Conservation (phyloP, 2,888 invertebrate genomes). For the Suillia variegata region DNA sequence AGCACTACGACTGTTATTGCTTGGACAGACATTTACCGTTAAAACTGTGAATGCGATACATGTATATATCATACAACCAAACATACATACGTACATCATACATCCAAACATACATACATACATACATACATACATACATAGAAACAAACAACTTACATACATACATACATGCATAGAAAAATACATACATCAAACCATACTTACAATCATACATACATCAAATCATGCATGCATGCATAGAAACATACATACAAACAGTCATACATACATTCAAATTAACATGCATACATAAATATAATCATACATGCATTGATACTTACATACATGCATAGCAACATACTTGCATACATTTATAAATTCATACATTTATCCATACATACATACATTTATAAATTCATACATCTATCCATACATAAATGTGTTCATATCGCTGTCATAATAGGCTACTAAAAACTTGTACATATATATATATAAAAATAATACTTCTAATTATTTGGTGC, state of each 20-base stretch:
- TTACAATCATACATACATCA: conserved; percentile 26
- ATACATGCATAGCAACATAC: conserved; percentile 10
- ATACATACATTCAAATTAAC: not conserved
- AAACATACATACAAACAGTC: conserved; percentile 3
- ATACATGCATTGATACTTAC: not conserved
- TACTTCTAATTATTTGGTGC: no score
- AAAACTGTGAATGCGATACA: no score
- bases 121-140: not conserved
- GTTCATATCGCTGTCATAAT: conserved; percentile 1
- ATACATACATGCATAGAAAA: conserved; percentile 4
- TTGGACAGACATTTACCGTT: no score
- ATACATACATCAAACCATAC: conserved; percentile 43
- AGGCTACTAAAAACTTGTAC: no score
- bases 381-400: not conserved
- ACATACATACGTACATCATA: no score
- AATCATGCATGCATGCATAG: conserved; percentile 7
- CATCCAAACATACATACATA: not conserved
- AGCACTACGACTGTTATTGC: no score
- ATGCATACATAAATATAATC: conserved; percentile 7
- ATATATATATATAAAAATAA: no score
- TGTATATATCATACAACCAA: no score
- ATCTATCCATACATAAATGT: not conserved
- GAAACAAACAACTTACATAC: not conserved
- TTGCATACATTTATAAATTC: not conserved
- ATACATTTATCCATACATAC: conserved; percentile 14